phyloP scores from a whole-genome alignment of 2,888 invertebrate species.

The Mellilla xanthometata region DNA sequence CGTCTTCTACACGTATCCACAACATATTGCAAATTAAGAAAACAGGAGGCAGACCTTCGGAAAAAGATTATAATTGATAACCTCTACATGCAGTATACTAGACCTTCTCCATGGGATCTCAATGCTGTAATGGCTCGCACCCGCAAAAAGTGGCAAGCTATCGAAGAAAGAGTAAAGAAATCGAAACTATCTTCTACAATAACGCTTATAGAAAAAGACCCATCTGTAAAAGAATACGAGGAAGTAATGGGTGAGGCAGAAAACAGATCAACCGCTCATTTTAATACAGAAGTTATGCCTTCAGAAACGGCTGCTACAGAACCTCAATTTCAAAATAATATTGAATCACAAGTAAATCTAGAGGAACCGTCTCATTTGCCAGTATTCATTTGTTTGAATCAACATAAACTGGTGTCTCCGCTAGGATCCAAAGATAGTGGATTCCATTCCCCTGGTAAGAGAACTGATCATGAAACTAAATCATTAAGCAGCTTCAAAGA shows the following conservation, averaged over 20 bases:
- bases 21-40: conserved; percentile 48
- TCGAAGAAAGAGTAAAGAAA: conserved; percentile 32
- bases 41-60: conserved; percentile 49
- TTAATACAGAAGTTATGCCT: conserved; percentile 51
- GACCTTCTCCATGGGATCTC: conserved; percentile 60
- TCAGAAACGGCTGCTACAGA: conserved; percentile 17
- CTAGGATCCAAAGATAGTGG: conserved; percentile 36
- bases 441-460: conserved; percentile 31
- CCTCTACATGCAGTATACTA: conserved; percentile 48
- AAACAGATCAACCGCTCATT: conserved; percentile 41
- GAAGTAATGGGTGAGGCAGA: conserved; percentile 32
- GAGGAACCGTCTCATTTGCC: conserved; percentile 42
- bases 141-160: conserved; percentile 47
- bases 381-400: conserved; percentile 45
- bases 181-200: conserved; percentile 11
- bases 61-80: conserved; percentile 58
- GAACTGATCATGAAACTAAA: conserved; percentile 9
- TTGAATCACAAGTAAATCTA: no score
- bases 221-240: conserved; percentile 12
- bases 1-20: conserved; percentile 45
- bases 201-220: conserved; percentile 6
- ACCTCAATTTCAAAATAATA: no score
- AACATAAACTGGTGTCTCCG: conserved; percentile 53
- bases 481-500: conserved; percentile 30
- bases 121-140: conserved; percentile 56